Conservation (phyloP, 2,888 invertebrate genomes). For the Netelia virgata region DNA sequence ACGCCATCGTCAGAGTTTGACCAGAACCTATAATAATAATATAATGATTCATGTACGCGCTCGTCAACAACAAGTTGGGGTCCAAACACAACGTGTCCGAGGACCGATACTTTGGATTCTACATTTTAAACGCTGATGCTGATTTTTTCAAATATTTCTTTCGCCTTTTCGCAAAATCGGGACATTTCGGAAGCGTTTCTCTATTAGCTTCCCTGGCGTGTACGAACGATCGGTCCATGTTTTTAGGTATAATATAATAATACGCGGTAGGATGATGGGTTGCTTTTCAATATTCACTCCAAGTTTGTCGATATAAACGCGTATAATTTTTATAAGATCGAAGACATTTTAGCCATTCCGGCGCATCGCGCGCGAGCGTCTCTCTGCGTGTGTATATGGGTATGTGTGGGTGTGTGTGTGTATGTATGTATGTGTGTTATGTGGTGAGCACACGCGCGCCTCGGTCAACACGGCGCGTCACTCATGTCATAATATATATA, state of each 20-base stretch:
- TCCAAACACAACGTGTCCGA: not conserved
- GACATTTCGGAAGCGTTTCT: slow-evolving; percentile 32
- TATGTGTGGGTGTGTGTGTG: not conserved
- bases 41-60: slow-evolving; percentile 68
- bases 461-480: not conserved
- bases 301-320: slow-evolving; percentile 15
- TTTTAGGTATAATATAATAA: slow-evolving; percentile 44
- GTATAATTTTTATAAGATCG: slow-evolving; percentile 35
- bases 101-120: not conserved
- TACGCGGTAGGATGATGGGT: slow-evolving; percentile 44
- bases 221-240: slow-evolving; percentile 13
- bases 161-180: not conserved
- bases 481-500: not conserved
- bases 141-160: slow-evolving; percentile 26
- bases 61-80: slow-evolving; percentile 9
- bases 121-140: not conserved
- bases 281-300: slow-evolving; percentile 46
- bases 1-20: too few species aligned
- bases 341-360: not conserved
- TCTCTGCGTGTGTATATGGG: too few species aligned
- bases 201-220: slow-evolving; percentile 23
- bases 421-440: not conserved
- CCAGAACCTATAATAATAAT: not conserved
- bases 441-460: slow-evolving; percentile 5
- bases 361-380: not conserved